Conservation (phyloP, 2,113 vertebrate genomes). For the Hyperopisus bebe region DNA sequence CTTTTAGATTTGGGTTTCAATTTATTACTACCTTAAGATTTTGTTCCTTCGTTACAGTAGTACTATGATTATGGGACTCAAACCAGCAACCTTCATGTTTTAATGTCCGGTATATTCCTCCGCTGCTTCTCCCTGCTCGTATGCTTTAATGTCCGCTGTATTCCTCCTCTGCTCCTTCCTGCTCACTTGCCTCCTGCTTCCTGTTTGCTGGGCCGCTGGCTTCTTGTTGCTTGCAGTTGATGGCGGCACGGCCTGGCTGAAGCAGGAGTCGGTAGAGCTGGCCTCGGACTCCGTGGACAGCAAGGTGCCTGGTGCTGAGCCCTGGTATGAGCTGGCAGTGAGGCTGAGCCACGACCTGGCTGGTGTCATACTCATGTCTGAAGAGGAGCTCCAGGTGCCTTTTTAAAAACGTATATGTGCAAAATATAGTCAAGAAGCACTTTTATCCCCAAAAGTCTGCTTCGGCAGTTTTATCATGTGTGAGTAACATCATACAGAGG, state of each 20-base stretch:
- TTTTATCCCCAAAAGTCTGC: background rate
- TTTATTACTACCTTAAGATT: background rate
- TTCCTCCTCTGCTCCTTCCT: background rate
- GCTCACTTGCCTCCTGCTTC: background rate
- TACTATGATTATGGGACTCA: background rate
- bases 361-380: constrained; percentile 81
- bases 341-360: constrained; percentile 75
- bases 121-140: background rate
- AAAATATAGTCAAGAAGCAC: background rate
- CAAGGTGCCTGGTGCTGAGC: constrained; percentile 9
- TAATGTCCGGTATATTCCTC: background rate
- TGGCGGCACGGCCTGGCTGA: constrained; percentile 70
- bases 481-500: background rate
- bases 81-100: background rate
- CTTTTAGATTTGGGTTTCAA: background rate
- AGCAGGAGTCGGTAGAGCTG: constrained; percentile 47
- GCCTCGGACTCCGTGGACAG: constrained; percentile 57
- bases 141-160: too few species aligned
- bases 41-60: background rate
- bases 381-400: constrained; percentile 78
- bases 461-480: background rate
- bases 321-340: constrained; percentile 71
- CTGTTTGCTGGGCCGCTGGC: background rate
- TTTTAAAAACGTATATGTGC: background rate
- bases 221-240: constrained; percentile 48